Evolutionary conservation across 2,113 vertebrate genomes (phyloP), one percentile per base, ranked within the genome.

Genomic region (Plotosus lineatus): DNA sequence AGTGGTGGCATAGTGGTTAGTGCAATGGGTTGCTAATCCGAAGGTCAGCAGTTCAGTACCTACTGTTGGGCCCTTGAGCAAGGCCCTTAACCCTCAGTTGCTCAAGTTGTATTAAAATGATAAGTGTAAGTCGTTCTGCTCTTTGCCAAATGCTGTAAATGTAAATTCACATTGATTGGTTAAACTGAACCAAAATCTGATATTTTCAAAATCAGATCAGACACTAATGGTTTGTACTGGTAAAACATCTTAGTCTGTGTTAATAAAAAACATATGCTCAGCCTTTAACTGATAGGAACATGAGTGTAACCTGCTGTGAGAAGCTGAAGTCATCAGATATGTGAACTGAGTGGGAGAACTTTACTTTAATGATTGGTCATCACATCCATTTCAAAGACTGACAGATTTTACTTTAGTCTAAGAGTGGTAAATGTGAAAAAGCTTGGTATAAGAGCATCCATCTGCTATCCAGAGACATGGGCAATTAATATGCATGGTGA

Each of bases 341-440:
- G 50, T 79, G 79, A 79, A 71, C 68, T 63, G 84, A 36, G 71
- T 74, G 61, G 56, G 44, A 79, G 26, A 81, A 56, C 66, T 61
- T n/a, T 77, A 60, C 56, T 77, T 77, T 77, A 83, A 80, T 79
- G 58, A 73, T 50, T 77, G 66, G 58, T 75, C 81, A 48, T 80
- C 66, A 77, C 78, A 74, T 83, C 65, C 58, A 61, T 71, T 71
- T 85, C 3, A n/a, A 72, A 51, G 79, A 56, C 65, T 83, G 80
- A 85, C 80, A 75, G 78, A 50, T 23, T 84, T 40, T 75, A 58
- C 60, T 82, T 36, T 40, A 33, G 55, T 77, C 60, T 51, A 77
- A 61, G 33, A 56, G 51, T 82, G 61, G 60, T 85, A 82, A 82
- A 78, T 61, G 69, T 60, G 50, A 82, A 69, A 84, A 51, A 3